A percentile compares a stretch with the other conserved stretches of the same genome.
Conservation (phyloP, 2,113 vertebrate genomes). For the Engystomops pustulosus region DNA sequence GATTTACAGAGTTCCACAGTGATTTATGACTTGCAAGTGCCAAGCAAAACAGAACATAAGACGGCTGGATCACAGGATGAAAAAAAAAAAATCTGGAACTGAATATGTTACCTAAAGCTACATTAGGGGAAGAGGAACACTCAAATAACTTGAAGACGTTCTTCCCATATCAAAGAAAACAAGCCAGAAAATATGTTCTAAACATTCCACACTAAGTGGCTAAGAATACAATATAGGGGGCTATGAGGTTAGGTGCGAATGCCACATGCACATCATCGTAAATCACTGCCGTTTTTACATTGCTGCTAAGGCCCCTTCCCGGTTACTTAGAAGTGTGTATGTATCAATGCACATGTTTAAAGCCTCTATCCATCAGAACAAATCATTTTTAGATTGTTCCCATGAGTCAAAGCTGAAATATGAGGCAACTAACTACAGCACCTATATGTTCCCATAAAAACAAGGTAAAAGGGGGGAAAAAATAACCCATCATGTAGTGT, state of each 20-base stretch:
- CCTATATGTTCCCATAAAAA: too few species aligned
- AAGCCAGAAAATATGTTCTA: neutral
- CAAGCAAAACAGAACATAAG: constrained; percentile 48
- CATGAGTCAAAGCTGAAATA: neutral
- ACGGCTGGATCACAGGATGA: constrained; percentile 4
- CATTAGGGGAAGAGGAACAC: constrained; percentile 6
- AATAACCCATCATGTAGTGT: too few species aligned
- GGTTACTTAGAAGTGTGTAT: neutral
- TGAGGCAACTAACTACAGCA: neutral
- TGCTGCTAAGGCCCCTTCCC: neutral
- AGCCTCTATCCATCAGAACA: neutral
- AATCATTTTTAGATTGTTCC: neutral
- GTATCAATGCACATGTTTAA: neutral
- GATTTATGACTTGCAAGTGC: constrained; percentile 45
- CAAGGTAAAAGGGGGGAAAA: too few species aligned
- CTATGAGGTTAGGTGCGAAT: neutral
- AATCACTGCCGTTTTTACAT: neutral
- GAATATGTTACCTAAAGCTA: constrained; percentile 30
- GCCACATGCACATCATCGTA: neutral
- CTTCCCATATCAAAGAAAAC: constrained; percentile 20
- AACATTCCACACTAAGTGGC: constrained; percentile 16
- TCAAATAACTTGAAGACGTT: constrained; percentile 19
- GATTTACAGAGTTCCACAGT: constrained; percentile 46
- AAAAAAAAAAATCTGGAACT: constrained; percentile 18
- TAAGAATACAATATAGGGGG: constrained; percentile 14